Evolutionary conservation across 2,888 invertebrate species (phyloP).

Genomic region (Euplagia quadripunctaria): DNA sequence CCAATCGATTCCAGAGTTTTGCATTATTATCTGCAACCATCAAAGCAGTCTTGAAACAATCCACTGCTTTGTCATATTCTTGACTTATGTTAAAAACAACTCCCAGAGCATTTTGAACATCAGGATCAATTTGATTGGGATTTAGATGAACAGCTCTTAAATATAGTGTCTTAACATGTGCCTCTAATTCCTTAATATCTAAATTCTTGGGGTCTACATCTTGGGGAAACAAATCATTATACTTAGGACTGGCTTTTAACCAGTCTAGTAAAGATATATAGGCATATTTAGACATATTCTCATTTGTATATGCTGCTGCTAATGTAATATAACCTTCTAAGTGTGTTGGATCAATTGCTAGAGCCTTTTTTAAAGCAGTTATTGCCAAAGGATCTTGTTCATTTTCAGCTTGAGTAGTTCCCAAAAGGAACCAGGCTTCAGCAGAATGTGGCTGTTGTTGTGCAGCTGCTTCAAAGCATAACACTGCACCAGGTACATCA

Average conservation of each 20-base stretch:
- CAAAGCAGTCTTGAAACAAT: constrained; percentile 97
- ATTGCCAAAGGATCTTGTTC: constrained; percentile 98
- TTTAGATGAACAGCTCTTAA: constrained; percentile 93
- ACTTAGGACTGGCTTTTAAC: constrained; percentile 93
- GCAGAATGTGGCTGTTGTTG: constrained; percentile 92
- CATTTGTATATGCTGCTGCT: constrained; percentile 98
- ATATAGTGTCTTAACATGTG: constrained; percentile 91
- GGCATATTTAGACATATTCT: constrained; percentile 96
- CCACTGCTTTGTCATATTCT: constrained; percentile 98
- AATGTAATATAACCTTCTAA: constrained; percentile 95
- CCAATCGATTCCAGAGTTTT: constrained; percentile 98
- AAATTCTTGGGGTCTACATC: constrained; percentile 79
- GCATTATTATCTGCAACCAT: constrained; percentile 94
- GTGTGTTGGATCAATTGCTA: constrained; percentile 93
- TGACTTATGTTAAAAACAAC: constrained; percentile 97
- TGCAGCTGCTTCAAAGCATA: constrained; percentile 98
- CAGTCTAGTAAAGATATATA: constrained; percentile 93
- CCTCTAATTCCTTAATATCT: constrained; percentile 81
- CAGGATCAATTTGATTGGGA: constrained; percentile 93
- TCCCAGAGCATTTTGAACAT: constrained; percentile 97
- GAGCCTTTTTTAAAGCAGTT: constrained; percentile 94
- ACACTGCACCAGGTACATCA: constrained; percentile 97
- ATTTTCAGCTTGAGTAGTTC: constrained; percentile 98
- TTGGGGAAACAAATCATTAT: constrained; percentile 90
- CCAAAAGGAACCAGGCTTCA: constrained; percentile 95